Evolutionary conservation across 2,888 invertebrate species (phyloP), one percentile per base, ranked within the genome.

Genomic region (Nematopogon swammerdamellus): DNA sequence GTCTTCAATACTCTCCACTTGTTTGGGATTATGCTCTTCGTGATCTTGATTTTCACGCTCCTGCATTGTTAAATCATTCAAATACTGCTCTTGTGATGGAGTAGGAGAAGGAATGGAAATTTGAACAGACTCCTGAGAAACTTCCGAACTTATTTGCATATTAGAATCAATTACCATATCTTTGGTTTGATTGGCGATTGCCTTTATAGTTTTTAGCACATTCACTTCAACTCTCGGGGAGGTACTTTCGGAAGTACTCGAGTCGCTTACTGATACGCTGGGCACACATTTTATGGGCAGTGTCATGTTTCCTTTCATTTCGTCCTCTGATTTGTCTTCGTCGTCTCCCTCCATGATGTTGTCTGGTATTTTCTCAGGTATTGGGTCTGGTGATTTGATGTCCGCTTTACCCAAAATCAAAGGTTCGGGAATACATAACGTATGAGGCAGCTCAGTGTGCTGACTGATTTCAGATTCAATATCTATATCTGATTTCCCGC

Each of bases 91-190:
- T 61, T 85, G 85, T 0, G 84, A 84, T 1, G 85, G 85, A 4
- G 85, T 85, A 8, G 85, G 85, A 1, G 85, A 85, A 1, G 85
- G 85, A 56, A 85, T 85, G 0, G 85, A 85, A 60, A 85, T 85
- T 53, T 85, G 85, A 18, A 85, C 84, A 1, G 85, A 85, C 59
- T 85, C 85, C 49, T 82, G 83, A 14, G 84, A 75, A 60, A 81
- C 70, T 54, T 85, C 85, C 1, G 77, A 75, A 2, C 80, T 74
- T 53, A 76, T 76, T 60, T 80, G 81, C 68, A 80, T 76, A 56
- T 84, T 84, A 8, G 81, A 80, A 55, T 79, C 76, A 52, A 82
- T 80, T 3, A 82, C 79, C 62, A 80, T 79, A 58, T 82, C 82
- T 55, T 81, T 80, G 1, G 82, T 81, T 60, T 81, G 81, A 59